Conservation (phyloP, 2,113 vertebrate species). For the Neotragus moschatus region DNA sequence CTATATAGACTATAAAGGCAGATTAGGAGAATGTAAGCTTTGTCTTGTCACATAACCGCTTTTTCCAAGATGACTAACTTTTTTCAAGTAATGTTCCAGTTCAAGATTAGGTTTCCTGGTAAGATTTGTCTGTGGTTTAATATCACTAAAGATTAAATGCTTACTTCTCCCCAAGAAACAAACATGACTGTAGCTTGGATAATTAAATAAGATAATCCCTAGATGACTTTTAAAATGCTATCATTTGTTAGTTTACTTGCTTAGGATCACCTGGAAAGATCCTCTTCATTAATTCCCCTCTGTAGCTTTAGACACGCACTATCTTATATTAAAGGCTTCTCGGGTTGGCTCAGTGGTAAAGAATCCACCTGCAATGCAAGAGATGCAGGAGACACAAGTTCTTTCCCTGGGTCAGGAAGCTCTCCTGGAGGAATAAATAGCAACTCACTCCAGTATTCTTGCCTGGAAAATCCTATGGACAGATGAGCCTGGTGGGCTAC, state of each 20-base stretch:
- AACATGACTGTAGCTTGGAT: not conserved
- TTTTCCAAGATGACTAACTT: not conserved
- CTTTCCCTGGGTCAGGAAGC: not conserved
- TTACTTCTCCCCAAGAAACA: not conserved
- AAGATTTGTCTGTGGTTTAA: not conserved
- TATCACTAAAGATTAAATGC: not conserved
- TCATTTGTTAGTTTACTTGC: not conserved
- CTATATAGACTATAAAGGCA: not conserved
- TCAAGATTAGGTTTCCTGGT: rapidly evolving
- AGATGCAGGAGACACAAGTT: not conserved
- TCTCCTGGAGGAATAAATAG: not conserved
- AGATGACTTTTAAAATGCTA: not conserved
- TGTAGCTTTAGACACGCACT: not conserved
- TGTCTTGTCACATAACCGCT: not conserved
- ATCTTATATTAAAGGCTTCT: not conserved
- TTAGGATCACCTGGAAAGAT: not conserved
- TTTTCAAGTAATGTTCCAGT: not conserved
- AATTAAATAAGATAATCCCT: not conserved
- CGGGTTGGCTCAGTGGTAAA: not conserved
- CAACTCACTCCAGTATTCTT: not conserved
- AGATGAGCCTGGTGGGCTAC: not conserved
- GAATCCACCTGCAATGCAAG: not conserved
- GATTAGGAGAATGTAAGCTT: not conserved
- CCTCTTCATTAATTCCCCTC: not conserved
- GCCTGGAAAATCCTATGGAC: not conserved